Evolutionary conservation across 2,797 vertebrate genomes (phyloP).

Genomic region (Bovichtus diacanthus): DNA sequence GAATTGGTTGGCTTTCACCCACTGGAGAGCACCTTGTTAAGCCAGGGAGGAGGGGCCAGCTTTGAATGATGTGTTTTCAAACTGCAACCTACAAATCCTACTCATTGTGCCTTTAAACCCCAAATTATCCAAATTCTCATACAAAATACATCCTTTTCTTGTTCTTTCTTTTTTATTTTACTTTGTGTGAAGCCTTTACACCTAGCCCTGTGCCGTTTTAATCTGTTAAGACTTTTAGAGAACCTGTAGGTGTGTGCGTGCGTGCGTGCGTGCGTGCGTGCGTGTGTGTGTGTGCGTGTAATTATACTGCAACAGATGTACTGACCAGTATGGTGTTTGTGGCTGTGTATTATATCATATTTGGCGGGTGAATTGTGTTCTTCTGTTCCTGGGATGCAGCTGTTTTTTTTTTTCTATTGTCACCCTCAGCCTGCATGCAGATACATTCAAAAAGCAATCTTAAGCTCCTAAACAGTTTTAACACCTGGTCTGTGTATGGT

Average conservation of each 20-base stretch:
- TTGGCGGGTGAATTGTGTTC: not conserved
- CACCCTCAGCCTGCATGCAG: not conserved
- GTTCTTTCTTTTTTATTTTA: not conserved
- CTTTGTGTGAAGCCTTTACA: not conserved
- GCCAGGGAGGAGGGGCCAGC: too few relatives aligned
- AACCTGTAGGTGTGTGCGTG: slow-evolving; percentile 16
- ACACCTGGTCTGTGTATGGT: slow-evolving; percentile 5
- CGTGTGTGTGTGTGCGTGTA: not conserved
- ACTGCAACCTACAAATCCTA: too few relatives aligned
- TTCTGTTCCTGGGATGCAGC: slow-evolving; percentile 4
- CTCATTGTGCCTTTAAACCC: too few relatives aligned
- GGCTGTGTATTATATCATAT: not conserved
- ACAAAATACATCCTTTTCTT: not conserved
- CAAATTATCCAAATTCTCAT: not conserved
- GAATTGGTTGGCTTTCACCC: too few relatives aligned
- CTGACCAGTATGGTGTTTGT: not conserved
- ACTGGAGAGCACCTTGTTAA: too few relatives aligned
- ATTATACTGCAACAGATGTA: not conserved
- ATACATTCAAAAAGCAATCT: not conserved
- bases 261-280: not conserved
- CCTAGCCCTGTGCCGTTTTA: too few relatives aligned
- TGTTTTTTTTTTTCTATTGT: not conserved
- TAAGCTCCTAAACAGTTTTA: not conserved
- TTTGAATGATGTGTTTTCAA: too few relatives aligned
- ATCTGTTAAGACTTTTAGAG: not conserved